Percentiles rank a stretch among this genome's conserved stretches.
Conservation (phyloP, 2,797 vertebrate genomes). For the Parambassis ranga region DNA sequence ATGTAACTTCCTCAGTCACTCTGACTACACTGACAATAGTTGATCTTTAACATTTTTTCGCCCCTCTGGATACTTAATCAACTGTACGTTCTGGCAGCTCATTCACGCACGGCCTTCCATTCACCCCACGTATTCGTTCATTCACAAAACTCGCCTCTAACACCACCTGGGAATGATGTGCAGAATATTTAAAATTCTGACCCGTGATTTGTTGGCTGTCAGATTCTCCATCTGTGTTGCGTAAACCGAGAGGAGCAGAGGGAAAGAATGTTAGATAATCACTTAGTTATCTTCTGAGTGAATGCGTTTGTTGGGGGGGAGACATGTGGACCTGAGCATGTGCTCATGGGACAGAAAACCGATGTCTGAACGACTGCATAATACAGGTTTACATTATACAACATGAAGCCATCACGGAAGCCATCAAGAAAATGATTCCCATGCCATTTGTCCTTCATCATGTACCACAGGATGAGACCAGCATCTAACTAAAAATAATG, state of each 20-base stretch:
- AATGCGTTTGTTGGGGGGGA: slow-evolving; percentile 27
- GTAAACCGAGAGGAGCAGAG: slow-evolving; percentile 34
- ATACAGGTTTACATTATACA: background rate
- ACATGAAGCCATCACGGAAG: background rate
- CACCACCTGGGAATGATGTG: slow-evolving; percentile 27
- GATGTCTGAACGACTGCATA: no score
- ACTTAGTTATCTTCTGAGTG: slow-evolving; percentile 44
- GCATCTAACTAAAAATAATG: background rate
- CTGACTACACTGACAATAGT: slow-evolving; percentile 33
- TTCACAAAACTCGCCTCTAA: slow-evolving; percentile 61
- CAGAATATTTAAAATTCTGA: slow-evolving; percentile 24
- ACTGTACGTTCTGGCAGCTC: slow-evolving; percentile 16
- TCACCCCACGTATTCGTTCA: slow-evolving; percentile 36
- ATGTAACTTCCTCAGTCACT: slow-evolving; percentile 69
- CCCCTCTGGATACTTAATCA: slow-evolving; percentile 41
- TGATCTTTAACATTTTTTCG: slow-evolving; percentile 38
- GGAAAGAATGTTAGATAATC: slow-evolving; percentile 50
- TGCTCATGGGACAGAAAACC: background rate
- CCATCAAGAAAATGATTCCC: background rate
- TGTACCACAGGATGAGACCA: background rate
- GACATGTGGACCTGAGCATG: slow-evolving; percentile 16
- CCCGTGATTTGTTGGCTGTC: slow-evolving; percentile 23
- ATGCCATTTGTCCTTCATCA: slow-evolving; percentile 19
- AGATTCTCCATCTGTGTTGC: slow-evolving; percentile 24
- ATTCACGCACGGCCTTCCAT: slow-evolving; percentile 15